Percentiles rank a stretch among this genome's conserved stretches.
These are phyloP conservation scores for Chrysoperla carnea DNA, from an alignment of 1,140 invertebrate genomes.

Conservation along the genomic window DNA sequence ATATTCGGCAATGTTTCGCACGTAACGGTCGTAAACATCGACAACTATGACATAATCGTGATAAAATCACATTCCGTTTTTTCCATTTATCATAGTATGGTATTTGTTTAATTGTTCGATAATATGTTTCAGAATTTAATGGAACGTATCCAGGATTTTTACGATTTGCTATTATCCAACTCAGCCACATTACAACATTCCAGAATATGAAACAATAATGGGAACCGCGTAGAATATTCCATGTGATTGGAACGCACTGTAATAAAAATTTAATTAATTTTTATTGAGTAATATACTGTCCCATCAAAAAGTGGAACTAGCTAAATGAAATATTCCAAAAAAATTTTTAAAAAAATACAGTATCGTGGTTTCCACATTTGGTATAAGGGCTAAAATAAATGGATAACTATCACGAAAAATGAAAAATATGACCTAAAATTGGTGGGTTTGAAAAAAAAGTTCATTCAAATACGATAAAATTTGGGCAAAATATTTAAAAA, in stretches of 20 bases:
- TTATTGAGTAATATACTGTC: too few relatives aligned
- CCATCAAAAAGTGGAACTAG: too few relatives aligned
- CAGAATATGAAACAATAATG: slow-evolving; percentile 83
- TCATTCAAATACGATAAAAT: too few relatives aligned
- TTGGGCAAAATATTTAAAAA: too few relatives aligned
- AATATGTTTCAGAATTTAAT: slow-evolving; percentile 75
- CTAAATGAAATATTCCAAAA: too few relatives aligned
- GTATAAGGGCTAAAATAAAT: too few relatives aligned
- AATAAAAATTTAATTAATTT: slow-evolving; percentile 12
- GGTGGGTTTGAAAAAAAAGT: too few relatives aligned
- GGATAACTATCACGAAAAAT: too few relatives aligned
- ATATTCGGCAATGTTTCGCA: slow-evolving; percentile 82
- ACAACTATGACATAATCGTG: slow-evolving; percentile 78
- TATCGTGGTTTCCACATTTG: too few relatives aligned
- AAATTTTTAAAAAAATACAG: too few relatives aligned
- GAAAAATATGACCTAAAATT: too few relatives aligned
- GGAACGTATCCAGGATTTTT: slow-evolving; percentile 79
- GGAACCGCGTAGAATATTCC: slow-evolving; percentile 64
- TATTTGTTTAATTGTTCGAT: slow-evolving; percentile 73
- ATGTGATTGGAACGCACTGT: slow-evolving; percentile 75
- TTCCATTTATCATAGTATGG: slow-evolving; percentile 81
- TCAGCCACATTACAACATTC: slow-evolving; percentile 83
- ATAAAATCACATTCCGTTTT: slow-evolving; percentile 67
- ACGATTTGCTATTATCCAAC: slow-evolving; percentile 74
- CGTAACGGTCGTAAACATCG: slow-evolving; percentile 67